A percentile compares a stretch with the other conserved stretches of the same genome.
These are phyloP conservation scores for Pocillopora damicornis DNA, from an alignment of 64 coral and sea anemone species.

Conservation along the genomic window DNA sequence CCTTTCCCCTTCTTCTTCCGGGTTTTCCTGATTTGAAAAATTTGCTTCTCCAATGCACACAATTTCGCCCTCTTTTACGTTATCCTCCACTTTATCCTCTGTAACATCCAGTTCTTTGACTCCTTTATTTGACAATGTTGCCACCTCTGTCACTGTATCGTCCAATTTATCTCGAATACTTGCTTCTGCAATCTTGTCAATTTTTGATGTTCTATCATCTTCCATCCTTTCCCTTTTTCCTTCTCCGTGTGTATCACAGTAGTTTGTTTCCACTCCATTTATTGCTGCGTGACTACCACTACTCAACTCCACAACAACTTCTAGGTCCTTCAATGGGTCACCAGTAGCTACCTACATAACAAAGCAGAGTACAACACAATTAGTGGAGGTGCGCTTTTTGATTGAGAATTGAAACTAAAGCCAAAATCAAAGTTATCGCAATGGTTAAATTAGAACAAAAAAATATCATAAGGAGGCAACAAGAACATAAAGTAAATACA, in stretches of 20 bases:
- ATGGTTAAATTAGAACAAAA: too few relatives aligned
- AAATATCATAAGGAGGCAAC: too few relatives aligned
- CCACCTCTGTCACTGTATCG: background rate
- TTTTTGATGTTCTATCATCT: background rate
- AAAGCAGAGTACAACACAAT: background rate
- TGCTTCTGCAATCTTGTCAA: background rate
- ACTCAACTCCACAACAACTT: constrained; percentile 20
- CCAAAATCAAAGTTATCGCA: too few relatives aligned
- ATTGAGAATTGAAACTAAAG: too few relatives aligned
- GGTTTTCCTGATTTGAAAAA: background rate
- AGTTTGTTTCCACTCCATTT: background rate
- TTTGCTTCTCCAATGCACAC: background rate
- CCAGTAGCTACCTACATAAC: background rate
- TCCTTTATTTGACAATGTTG: background rate
- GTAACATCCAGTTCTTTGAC: background rate
- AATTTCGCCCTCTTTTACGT: background rate
- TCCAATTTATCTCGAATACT: background rate
- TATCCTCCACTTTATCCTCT: too few relatives aligned
- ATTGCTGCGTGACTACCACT: background rate
- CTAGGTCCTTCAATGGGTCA: background rate
- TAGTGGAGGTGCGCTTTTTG: too few relatives aligned
- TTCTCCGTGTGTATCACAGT: background rate
- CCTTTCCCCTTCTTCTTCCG: background rate
- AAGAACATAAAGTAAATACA: too few relatives aligned
- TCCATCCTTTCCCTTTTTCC: background rate